These are phyloP conservation scores for Octomys mimax DNA, from an alignment of 2,797 vertebrate genomes.

Conservation along the genomic window DNA sequence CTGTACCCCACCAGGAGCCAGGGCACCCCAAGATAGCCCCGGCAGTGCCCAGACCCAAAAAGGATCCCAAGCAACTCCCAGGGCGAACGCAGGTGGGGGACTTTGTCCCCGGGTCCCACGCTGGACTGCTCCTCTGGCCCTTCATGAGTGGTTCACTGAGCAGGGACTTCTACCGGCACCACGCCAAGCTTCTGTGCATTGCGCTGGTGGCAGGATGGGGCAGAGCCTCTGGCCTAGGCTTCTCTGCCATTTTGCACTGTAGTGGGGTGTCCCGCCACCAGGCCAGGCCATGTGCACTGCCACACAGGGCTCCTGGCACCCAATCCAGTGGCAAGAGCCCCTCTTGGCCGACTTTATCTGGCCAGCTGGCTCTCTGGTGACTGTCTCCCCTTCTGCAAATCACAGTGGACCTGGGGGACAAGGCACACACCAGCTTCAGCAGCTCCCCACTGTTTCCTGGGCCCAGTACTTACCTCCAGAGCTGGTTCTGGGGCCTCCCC, in stretches of 20 bases:
- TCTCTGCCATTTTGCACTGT: not conserved
- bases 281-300: not conserved
- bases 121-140: not conserved
- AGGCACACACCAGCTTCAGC: not conserved
- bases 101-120: not conserved
- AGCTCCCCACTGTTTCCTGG: not conserved
- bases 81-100: not conserved
- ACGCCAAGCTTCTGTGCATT: not conserved
- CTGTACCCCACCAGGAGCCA: not conserved
- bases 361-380: not conserved
- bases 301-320: no score
- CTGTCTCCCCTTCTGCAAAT: not conserved
- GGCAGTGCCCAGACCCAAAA: not conserved
- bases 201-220: not conserved
- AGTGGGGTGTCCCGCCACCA: not conserved
- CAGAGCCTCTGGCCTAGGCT: not conserved
- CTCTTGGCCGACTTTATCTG: not conserved
- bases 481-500: constrained; percentile 94
- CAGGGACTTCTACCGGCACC: not conserved
- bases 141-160: not conserved
- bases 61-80: not conserved
- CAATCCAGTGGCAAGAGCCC: not conserved
- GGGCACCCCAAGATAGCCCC: rapidly evolving
- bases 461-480: constrained; percentile 93
- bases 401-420: not conserved